Evolutionary conservation across 2,797 vertebrate genomes (phyloP), one percentile per base, ranked within the genome.

Genomic region (Tangara arthus): DNA sequence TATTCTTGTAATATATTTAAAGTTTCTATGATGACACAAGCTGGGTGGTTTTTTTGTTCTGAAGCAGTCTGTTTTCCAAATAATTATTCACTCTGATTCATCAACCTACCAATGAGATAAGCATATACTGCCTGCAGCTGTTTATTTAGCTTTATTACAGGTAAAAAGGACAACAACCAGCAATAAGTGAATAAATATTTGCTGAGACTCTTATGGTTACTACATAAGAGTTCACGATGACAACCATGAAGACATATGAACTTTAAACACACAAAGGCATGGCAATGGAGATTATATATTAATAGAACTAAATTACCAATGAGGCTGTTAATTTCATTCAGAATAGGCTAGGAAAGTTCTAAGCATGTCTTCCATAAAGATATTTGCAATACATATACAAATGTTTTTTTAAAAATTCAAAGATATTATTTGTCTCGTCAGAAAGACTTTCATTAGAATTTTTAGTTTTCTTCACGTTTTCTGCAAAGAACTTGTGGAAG

Each of bases 61-160:
- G 93, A 95, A 96, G 95, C 22, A 81, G 77, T 57, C 18, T 91
- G 3, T 82, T 97, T 97, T 87, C 72, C 75, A 70, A 87, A 94
- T 80, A 97, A 79, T 95, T 87, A 95, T 68, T 87, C 82, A 89
- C 68, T 96, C 78, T 93, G 82, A 96, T 76, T 96, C 87, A 94
- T 70, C 77, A 93, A 86, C 55, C 90, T 93, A 75, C 61, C 72
- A 70, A 80, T 23, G 15, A 82, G 68, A 93, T 68, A 93, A 91
- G 76, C 60, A 70, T 41, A 42, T 68, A 57, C n/a, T 95, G 79
- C 72, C 76, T 81, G 60, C 57, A 93, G 60, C 34, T 84, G 82
- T 93, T 96, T 95, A 95, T 91, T 94, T 95, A 89, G 71, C 23
- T 96, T 97, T 96, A 95, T 95, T 86, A 84, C 73, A 92, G 86